phyloP scores from a whole-genome alignment of 2,888 invertebrate genomes.

The Orthosia gothica region DNA sequence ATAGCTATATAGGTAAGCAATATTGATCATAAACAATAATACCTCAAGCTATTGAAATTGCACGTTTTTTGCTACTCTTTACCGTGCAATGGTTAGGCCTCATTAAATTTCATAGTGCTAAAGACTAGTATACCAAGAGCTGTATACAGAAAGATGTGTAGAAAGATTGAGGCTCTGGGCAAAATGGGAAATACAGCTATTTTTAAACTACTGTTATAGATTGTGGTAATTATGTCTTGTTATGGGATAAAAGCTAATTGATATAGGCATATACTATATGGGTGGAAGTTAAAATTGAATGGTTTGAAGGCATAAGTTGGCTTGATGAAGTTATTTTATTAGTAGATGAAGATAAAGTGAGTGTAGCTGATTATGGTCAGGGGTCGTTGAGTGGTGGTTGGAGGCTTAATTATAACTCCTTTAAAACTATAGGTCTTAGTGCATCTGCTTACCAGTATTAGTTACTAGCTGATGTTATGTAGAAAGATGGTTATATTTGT shows the following conservation, averaged over 20 bases:
- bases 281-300: constrained; percentile 44
- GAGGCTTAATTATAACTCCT: constrained; percentile 9
- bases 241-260: constrained; percentile 70
- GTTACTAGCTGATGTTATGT: background rate
- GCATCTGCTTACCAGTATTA: background rate
- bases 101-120: constrained; percentile 75
- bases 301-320: constrained; percentile 27
- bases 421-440: background rate
- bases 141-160: constrained; percentile 20
- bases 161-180: constrained; percentile 51
- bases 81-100: constrained; percentile 75
- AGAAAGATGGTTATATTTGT: background rate
- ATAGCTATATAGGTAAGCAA: constrained; percentile 15
- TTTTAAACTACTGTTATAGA: constrained; percentile 72
- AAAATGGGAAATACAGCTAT: constrained; percentile 68
- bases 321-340: constrained; percentile 50
- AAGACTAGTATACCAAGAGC: constrained; percentile 68
- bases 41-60: constrained; percentile 74
- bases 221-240: constrained; percentile 71
- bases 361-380: constrained; percentile 8
- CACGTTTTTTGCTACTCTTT: constrained; percentile 66
- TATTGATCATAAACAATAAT: constrained; percentile 54
- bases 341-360: background rate
- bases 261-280: constrained; percentile 52
- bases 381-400: background rate